Evolutionary conservation across 1,140 invertebrate genomes (phyloP).

Genomic region (Latrodectus geometricus): DNA sequence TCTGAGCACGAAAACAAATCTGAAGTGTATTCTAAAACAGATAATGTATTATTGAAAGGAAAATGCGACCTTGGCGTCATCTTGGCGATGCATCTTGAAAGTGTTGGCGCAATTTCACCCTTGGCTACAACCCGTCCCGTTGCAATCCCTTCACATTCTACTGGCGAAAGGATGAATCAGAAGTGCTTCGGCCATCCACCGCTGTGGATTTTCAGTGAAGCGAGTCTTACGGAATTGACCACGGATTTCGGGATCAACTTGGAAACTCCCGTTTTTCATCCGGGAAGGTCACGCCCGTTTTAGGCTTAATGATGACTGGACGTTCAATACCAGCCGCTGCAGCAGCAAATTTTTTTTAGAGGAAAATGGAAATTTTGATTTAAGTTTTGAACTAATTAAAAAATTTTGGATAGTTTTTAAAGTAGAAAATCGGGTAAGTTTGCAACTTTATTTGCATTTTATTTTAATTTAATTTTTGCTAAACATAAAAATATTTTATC

Average conservation of each 20-base stretch:
- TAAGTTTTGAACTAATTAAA: neutral
- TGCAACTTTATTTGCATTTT: neutral
- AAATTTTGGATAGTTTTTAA: constrained; percentile 13
- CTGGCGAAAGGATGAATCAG: constrained; percentile 16
- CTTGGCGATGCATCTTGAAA: constrained; percentile 5
- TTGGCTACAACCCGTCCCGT: constrained; percentile 9
- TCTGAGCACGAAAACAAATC: constrained; percentile 6
- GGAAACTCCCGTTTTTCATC: constrained; percentile 24
- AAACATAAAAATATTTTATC: neutral
- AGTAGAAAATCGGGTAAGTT: constrained; percentile 18
- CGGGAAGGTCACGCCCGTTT: constrained; percentile 39
- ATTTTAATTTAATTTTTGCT: neutral
- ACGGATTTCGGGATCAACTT: constrained; percentile 8
- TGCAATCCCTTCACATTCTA: constrained; percentile 24
- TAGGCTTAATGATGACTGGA: constrained; percentile 27
- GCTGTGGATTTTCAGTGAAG: neutral
- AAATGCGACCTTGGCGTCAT: constrained; percentile 19
- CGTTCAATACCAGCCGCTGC: neutral
- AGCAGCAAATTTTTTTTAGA: neutral
- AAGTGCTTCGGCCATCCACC: constrained; percentile 20
- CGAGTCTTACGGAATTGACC: neutral
- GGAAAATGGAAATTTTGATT: neutral
- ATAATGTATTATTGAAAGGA: constrained; percentile 33
- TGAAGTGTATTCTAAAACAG: constrained; percentile 19
- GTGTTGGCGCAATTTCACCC: constrained; percentile 6